Conservation (phyloP, 2,888 invertebrate genomes). For the Nomada fabriciana region DNA sequence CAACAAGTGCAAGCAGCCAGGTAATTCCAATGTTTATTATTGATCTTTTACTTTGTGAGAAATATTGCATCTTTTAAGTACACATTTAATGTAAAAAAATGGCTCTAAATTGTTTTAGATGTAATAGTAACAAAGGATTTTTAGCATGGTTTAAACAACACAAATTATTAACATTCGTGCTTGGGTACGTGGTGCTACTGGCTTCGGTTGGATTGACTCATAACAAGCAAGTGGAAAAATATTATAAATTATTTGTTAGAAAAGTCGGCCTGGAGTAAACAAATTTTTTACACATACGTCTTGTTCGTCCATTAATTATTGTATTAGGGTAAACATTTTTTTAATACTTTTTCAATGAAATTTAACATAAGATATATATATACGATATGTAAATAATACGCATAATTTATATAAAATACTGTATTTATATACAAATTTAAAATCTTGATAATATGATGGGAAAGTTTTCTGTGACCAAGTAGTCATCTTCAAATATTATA, state of each 20-base stretch:
- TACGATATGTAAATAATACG: conserved; percentile 52
- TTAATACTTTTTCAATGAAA: conserved; percentile 30
- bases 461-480: conserved; percentile 97
- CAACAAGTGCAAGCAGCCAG: conserved; percentile 77
- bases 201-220: conserved; percentile 88
- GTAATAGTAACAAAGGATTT: conserved; percentile 72
- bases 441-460: conserved; percentile 89
- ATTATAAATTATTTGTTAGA: conserved; percentile 85
- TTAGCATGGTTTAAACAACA: conserved; percentile 87
- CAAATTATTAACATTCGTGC: conserved; percentile 87
- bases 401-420: conserved; percentile 48
- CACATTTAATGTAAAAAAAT: conserved; percentile 8
- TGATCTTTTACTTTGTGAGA: not conserved
- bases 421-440: conserved; percentile 72
- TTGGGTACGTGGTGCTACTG: conserved; percentile 88
- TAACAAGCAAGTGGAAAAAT: conserved; percentile 88
- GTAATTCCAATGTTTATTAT: conserved; percentile 47
- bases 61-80: conserved; percentile 3
- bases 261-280: conserved; percentile 79
- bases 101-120: conserved; percentile 68
- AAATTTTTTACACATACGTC: conserved; percentile 18
- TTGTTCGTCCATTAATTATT: conserved; percentile 31
- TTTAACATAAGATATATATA: conserved; percentile 47
- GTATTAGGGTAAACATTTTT: conserved; percentile 35
- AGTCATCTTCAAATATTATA: conserved; percentile 96